Evolutionary conservation across 2,888 invertebrate genomes (phyloP).

Genomic region (Ophioninae sp.): DNA sequence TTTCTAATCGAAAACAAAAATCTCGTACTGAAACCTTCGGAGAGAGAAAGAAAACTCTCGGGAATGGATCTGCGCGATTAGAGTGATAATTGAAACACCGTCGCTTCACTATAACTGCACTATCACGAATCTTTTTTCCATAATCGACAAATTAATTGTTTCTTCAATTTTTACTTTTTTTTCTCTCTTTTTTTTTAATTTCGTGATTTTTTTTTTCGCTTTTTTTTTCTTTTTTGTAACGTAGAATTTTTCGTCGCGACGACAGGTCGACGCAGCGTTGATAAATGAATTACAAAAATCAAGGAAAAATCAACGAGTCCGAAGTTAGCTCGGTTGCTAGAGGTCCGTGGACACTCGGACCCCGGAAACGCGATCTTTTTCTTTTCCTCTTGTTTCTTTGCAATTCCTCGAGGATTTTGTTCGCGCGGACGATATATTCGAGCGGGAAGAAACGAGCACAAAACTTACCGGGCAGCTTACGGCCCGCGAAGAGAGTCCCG

Average conservation of each 20-base stretch:
- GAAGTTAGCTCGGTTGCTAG: constrained; percentile 3
- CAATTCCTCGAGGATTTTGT: constrained; percentile 39
- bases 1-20: background rate
- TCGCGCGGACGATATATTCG: constrained; percentile 50
- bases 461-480: constrained; percentile 72
- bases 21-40: background rate
- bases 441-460: constrained; percentile 63
- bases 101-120: constrained; percentile 2
- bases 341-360: constrained; percentile 9
- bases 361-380: constrained; percentile 45
- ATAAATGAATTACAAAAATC: constrained; percentile 2
- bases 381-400: constrained; percentile 17
- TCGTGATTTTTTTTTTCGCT: background rate
- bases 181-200: background rate
- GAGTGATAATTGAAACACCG: constrained; percentile 3
- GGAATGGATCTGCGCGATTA: background rate
- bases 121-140: background rate
- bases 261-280: background rate
- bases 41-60: background rate
- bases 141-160: background rate
- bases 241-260: background rate
- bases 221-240: background rate
- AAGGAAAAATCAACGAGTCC: background rate
- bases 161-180: background rate
- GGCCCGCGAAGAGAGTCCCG: constrained; percentile 67